phyloP scores from a whole-genome alignment of 2,797 vertebrate genomes.

The Babyrousa celebensis region DNA sequence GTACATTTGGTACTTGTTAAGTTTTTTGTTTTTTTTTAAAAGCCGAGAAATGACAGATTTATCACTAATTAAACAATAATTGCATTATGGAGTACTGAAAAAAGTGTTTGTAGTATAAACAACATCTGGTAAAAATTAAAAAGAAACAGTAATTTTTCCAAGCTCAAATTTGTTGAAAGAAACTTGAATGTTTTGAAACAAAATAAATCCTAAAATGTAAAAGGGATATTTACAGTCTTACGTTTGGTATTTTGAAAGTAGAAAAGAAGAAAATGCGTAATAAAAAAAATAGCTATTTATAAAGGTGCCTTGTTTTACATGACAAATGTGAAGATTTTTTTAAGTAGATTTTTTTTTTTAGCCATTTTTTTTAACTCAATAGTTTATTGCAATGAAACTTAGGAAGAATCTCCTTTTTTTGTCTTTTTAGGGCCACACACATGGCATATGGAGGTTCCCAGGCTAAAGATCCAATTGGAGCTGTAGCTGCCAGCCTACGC shows the following conservation, averaged over 20 bases:
- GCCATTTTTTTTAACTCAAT: slow-evolving; percentile 19
- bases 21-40: slow-evolving; percentile 47
- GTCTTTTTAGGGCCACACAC: too few species aligned
- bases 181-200: slow-evolving; percentile 82
- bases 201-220: slow-evolving; percentile 77
- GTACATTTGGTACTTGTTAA: slow-evolving; percentile 74
- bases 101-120: slow-evolving; percentile 82
- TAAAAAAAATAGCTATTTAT: slow-evolving; percentile 47
- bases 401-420: not conserved
- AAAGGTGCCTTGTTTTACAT: slow-evolving; percentile 18
- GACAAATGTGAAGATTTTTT: slow-evolving; percentile 64
- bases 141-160: slow-evolving; percentile 80
- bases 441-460: too few species aligned
- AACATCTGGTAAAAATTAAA: slow-evolving; percentile 87
- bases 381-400: slow-evolving; percentile 52
- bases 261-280: slow-evolving; percentile 64
- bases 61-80: slow-evolving; percentile 85
- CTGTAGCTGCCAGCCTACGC: too few species aligned
- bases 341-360: slow-evolving; percentile 44
- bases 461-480: too few species aligned
- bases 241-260: slow-evolving; percentile 69
- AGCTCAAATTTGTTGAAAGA: slow-evolving; percentile 81
- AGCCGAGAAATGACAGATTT: slow-evolving; percentile 79
- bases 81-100: slow-evolving; percentile 78
- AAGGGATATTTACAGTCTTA: slow-evolving; percentile 72